Evolutionary conservation across 1,140 invertebrate species (phyloP).

Genomic region (Mesaphorura yosii): DNA sequence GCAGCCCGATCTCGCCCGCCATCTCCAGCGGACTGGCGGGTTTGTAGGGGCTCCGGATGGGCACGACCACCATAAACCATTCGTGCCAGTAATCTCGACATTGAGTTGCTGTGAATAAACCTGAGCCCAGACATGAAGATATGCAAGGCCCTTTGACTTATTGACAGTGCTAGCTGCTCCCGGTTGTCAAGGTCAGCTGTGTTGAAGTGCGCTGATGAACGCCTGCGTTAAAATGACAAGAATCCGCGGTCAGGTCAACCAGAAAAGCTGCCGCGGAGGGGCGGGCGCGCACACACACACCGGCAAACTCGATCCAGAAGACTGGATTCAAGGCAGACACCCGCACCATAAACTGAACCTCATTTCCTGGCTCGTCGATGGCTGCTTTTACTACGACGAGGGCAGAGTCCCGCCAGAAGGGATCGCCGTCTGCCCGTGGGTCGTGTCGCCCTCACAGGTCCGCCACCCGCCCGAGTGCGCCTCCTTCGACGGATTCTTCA

Average conservation of each 20-base stretch:
- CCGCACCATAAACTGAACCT: constrained; percentile 11
- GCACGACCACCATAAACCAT: constrained; percentile 60
- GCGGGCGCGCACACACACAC: too few relatives aligned
- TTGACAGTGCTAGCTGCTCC: too few relatives aligned
- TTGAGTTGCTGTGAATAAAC: constrained; percentile 64
- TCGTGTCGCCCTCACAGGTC: too few relatives aligned
- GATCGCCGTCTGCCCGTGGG: too few relatives aligned
- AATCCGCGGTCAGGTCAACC: constrained; percentile 51
- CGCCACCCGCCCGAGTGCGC: constrained; percentile 11
- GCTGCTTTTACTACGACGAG: background rate
- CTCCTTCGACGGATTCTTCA: constrained; percentile 26
- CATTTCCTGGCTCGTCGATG: constrained; percentile 24
- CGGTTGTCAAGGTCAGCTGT: too few relatives aligned
- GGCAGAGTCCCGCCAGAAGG: too few relatives aligned
- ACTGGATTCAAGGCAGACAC: constrained; percentile 10
- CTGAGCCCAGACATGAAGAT: constrained; percentile 46
- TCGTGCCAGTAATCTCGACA: constrained; percentile 88
- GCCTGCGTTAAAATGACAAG: constrained; percentile 51
- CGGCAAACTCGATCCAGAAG: too few relatives aligned
- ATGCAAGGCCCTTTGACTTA: constrained; percentile 47
- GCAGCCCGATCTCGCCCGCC: constrained; percentile 72
- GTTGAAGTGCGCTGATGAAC: too few relatives aligned
- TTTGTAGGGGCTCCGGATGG: constrained; percentile 75
- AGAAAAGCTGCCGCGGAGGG: too few relatives aligned
- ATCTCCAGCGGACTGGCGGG: constrained; percentile 83